Percentiles rank a stretch among this genome's conserved stretches.
phyloP scores from a whole-genome alignment of 92 coral and sea anemone genomes.

The Porites evermanni region DNA sequence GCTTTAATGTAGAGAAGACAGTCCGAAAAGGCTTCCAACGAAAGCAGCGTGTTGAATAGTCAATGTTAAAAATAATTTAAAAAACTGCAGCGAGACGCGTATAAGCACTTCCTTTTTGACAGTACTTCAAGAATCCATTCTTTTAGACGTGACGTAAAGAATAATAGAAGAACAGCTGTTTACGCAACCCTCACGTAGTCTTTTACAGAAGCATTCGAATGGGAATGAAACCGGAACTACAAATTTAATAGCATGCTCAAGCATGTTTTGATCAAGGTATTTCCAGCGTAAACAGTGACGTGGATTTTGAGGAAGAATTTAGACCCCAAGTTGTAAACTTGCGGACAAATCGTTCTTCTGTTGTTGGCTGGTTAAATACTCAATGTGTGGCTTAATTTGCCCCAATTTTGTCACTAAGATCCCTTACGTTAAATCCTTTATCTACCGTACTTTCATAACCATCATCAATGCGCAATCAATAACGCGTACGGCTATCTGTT shows the following conservation, averaged over 20 bases:
- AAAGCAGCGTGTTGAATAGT: too few species aligned
- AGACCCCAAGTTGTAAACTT: not conserved
- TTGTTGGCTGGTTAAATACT: not conserved
- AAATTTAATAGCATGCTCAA: not conserved
- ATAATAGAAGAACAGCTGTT: slow-evolving; percentile 8
- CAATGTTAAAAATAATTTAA: too few species aligned
- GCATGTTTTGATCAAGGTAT: not conserved
- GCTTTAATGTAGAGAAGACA: too few species aligned
- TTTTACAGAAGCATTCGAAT: too few species aligned
- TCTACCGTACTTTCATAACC: slow-evolving; percentile 31
- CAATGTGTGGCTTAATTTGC: not conserved
- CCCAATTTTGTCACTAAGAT: slow-evolving; percentile 32
- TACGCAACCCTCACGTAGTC: not conserved
- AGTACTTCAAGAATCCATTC: not conserved
- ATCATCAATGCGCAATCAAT: slow-evolving; percentile 15
- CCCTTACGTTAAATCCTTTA: not conserved
- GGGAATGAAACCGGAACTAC: too few species aligned
- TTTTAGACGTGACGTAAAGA: not conserved
- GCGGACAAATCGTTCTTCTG: not conserved
- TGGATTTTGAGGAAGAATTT: not conserved
- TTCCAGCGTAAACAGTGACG: slow-evolving; percentile 10
- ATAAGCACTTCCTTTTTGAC: too few species aligned
- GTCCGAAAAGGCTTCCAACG: too few species aligned
- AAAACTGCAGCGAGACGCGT: too few species aligned
- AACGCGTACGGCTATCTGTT: slow-evolving; percentile 9